Evolutionary conservation across 2,113 vertebrate species (phyloP).

Genomic region (Tyto alba): DNA sequence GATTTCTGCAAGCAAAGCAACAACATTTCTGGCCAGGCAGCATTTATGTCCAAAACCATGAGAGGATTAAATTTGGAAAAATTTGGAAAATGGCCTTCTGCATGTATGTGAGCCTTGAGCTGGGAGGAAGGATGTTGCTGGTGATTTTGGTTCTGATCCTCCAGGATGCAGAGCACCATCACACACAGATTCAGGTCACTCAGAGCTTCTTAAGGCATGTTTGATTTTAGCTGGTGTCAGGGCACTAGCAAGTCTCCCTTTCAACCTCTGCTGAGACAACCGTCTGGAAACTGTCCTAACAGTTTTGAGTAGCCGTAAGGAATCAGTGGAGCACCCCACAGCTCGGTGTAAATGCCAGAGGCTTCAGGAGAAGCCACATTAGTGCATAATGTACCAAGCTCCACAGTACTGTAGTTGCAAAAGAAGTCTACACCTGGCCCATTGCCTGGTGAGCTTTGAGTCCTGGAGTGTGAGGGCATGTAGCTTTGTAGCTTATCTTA

Average conservation of each 20-base stretch:
- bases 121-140: background rate
- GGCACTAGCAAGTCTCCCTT: background rate
- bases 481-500: background rate
- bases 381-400: background rate
- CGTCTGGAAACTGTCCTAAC: background rate
- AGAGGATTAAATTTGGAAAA: background rate
- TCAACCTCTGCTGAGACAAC: background rate
- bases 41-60: slow-evolving; percentile 73
- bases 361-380: background rate
- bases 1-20: slow-evolving; percentile 51
- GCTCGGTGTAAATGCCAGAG: background rate
- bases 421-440: background rate
- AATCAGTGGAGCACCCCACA: background rate
- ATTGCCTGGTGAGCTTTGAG: background rate
- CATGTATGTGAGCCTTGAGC: slow-evolving; percentile 32
- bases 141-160: background rate
- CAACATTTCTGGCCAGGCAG: slow-evolving; percentile 46
- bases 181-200: background rate
- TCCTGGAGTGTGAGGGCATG: background rate
- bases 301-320: background rate
- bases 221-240: background rate
- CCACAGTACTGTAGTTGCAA: background rate
- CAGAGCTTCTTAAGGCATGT: background rate
- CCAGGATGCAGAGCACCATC: background rate
- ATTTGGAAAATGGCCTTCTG: slow-evolving; percentile 49